Evolutionary conservation across 2,888 invertebrate species (phyloP).

Genomic region (Empis livida): DNA sequence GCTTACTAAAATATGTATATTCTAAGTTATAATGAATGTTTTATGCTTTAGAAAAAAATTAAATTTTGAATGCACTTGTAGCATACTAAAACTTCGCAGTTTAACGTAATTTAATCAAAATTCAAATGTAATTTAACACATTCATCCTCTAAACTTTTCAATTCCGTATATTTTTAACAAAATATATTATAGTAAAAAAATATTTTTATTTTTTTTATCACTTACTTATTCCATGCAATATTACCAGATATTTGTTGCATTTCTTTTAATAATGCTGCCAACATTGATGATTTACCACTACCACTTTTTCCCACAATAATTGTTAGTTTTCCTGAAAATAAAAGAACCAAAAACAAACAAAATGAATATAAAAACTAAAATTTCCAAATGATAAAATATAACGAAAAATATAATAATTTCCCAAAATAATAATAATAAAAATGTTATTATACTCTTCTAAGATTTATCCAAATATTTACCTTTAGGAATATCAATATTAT

Average conservation of each 20-base stretch:
- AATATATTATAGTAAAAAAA: neutral
- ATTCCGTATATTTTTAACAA: too few species aligned
- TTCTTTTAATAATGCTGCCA: constrained; percentile 67
- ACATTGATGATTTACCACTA: constrained; percentile 65
- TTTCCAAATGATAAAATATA: too few species aligned
- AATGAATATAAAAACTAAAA: too few species aligned
- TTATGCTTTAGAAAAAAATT: too few species aligned
- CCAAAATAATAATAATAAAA: neutral
- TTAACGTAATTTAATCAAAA: too few species aligned
- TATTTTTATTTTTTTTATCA: constrained; percentile 7
- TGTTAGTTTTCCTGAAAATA: constrained; percentile 47
- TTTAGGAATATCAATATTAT: constrained; percentile 34
- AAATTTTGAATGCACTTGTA: too few species aligned
- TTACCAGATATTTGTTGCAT: constrained; percentile 55
- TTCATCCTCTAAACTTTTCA: too few species aligned
- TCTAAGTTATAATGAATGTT: too few species aligned
- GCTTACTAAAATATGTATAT: too few species aligned
- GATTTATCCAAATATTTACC: constrained; percentile 19
- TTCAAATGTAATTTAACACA: too few species aligned
- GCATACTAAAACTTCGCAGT: too few species aligned
- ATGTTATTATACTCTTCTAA: neutral
- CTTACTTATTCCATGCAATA: constrained; percentile 50
- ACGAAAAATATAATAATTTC: neutral
- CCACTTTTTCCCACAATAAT: constrained; percentile 70
- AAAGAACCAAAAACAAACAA: constrained; percentile 3